Evolutionary conservation across 2,888 invertebrate genomes (phyloP).

Genomic region (Acleris literana): DNA sequence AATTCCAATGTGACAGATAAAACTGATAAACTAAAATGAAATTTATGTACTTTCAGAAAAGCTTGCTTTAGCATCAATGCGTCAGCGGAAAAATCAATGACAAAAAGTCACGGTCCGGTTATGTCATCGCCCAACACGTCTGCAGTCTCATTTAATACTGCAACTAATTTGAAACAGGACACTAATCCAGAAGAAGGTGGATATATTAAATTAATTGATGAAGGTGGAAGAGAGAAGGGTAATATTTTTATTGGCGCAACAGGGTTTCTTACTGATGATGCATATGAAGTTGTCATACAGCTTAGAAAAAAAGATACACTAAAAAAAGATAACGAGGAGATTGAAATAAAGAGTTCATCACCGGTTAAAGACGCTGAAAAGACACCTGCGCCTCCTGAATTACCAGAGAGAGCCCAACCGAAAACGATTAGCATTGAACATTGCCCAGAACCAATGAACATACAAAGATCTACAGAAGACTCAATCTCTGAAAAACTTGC

Average conservation of each 20-base stretch:
- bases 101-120: slow-evolving; percentile 18
- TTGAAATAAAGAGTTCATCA: neutral
- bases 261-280: slow-evolving; percentile 66
- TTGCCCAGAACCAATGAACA: neutral
- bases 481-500: too few species aligned
- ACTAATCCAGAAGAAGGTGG: slow-evolving; percentile 49
- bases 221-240: slow-evolving; percentile 59
- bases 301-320: slow-evolving; percentile 65
- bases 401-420: neutral
- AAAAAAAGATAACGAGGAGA: slow-evolving; percentile 31
- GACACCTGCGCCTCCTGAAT: neutral
- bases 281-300: slow-evolving; percentile 76
- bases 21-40: neutral
- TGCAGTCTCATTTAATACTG: slow-evolving; percentile 58
- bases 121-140: slow-evolving; percentile 54
- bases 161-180: slow-evolving; percentile 50
- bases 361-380: neutral
- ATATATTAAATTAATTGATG: slow-evolving; percentile 62
- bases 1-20: neutral
- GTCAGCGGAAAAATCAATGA: slow-evolving; percentile 29
- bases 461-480: neutral
- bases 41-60: slow-evolving; percentile 13
- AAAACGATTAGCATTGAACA: neutral
- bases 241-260: slow-evolving; percentile 73
- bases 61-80: slow-evolving; percentile 16